These are phyloP conservation scores for Polypedilum vanderplanki DNA, from an alignment of 1,140 invertebrate genomes.

Conservation along the genomic window DNA sequence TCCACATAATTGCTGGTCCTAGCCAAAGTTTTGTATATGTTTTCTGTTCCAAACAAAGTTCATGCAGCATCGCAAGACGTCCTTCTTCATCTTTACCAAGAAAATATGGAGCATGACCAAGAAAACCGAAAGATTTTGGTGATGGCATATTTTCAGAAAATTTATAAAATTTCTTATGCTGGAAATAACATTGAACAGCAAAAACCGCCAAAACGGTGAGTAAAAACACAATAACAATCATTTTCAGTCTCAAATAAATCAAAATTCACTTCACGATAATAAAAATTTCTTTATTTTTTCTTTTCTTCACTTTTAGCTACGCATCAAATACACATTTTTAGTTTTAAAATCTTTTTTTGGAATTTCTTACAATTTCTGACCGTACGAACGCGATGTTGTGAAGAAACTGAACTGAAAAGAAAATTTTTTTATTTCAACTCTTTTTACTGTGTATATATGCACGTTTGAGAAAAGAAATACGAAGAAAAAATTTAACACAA, in stretches of 20 bases:
- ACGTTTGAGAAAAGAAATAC: not conserved
- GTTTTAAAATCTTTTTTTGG: too few species aligned
- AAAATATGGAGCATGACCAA: not conserved
- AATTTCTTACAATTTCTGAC: not conserved
- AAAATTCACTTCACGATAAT: too few species aligned
- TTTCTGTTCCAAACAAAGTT: not conserved
- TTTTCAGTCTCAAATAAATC: not conserved
- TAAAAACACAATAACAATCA: conserved; percentile 15
- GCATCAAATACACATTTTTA: too few species aligned
- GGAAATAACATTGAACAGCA: not conserved
- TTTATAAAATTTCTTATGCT: conserved; percentile 4
- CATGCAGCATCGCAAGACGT: not conserved
- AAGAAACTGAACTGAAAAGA: conserved; percentile 13
- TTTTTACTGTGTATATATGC: not conserved
- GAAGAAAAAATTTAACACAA: too few species aligned
- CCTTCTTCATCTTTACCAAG: conserved; percentile 13
- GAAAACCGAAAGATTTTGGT: not conserved
- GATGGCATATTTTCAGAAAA: conserved; percentile 23
- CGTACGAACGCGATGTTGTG: not conserved
- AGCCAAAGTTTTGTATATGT: conserved; percentile 1
- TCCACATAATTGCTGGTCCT: conserved; percentile 18
- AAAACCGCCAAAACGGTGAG: not conserved
- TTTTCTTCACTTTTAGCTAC: too few species aligned
- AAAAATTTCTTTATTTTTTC: too few species aligned
- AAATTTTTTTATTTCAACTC: conserved; percentile 5